Conservation (phyloP, 92 coral and sea anemone species). For the Siderastrea radians region DNA sequence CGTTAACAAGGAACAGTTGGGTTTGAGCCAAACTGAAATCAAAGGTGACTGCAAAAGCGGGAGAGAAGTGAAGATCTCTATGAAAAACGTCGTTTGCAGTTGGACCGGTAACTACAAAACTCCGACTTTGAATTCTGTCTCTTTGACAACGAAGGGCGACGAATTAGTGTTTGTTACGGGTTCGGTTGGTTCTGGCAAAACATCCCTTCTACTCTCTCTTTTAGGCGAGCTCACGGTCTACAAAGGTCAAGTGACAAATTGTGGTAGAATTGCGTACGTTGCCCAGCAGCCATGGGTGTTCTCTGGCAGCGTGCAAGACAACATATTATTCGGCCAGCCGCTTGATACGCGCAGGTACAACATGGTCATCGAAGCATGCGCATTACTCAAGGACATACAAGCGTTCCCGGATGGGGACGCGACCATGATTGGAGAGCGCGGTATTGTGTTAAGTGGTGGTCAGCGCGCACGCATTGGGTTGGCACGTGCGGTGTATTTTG, state of each 20-base stretch:
- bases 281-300: constrained; percentile 71
- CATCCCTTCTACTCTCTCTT: constrained; percentile 47
- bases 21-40: not conserved
- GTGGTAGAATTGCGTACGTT: constrained; percentile 55
- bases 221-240: constrained; percentile 44
- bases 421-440: constrained; percentile 22
- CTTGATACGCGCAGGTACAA: constrained; percentile 51
- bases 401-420: constrained; percentile 58
- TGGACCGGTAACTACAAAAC: not conserved
- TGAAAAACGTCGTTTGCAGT: constrained; percentile 16
- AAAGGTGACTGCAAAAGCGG: not conserved
- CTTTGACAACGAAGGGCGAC: not conserved
- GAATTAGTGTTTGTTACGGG: constrained; percentile 51
- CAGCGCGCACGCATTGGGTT: not conserved
- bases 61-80: not conserved
- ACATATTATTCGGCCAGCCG: constrained; percentile 53
- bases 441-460: constrained; percentile 5
- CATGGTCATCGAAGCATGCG: constrained; percentile 55
- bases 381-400: constrained; percentile 53
- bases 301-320: constrained; percentile 67
- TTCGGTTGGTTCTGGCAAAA: constrained; percentile 53
- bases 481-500: not conserved
- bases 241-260: constrained; percentile 7
- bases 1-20: not conserved
- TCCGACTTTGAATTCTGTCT: not conserved